Conservation (phyloP, 1,140 invertebrate species). For the Polypedilum vanderplanki region DNA sequence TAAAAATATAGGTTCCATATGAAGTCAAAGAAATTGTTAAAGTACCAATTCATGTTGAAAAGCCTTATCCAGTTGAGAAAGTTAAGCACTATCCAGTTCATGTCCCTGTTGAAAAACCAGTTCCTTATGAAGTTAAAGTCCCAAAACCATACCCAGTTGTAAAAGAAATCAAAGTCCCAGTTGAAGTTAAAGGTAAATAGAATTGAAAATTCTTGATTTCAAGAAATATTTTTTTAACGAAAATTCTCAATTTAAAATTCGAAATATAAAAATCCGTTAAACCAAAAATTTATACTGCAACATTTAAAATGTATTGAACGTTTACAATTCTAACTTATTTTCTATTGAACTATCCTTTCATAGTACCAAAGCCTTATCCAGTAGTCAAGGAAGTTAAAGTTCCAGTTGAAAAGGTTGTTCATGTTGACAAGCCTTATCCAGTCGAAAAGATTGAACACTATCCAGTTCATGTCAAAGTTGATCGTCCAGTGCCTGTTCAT, state of each 20-base stretch:
- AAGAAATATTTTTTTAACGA: no score
- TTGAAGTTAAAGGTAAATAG: constrained; percentile 47
- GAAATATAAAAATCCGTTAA: no score
- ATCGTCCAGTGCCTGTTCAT: constrained; percentile 44
- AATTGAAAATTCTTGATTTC: no score
- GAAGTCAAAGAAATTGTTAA: constrained; percentile 57
- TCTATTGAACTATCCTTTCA: no score
- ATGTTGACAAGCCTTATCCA: constrained; percentile 54
- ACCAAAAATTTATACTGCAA: no score
- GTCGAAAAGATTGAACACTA: constrained; percentile 51
- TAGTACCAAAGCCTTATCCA: constrained; percentile 51
- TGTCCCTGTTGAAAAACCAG: constrained; percentile 50
- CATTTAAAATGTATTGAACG: no score
- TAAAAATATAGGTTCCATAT: no score
- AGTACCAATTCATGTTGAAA: constrained; percentile 53
- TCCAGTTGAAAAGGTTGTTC: constrained; percentile 52
- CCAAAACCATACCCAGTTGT: constrained; percentile 60
- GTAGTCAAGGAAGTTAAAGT: constrained; percentile 52
- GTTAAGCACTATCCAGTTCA: constrained; percentile 45
- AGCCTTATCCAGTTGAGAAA: constrained; percentile 52
- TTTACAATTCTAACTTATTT: no score
- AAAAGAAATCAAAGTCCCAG: constrained; percentile 45
- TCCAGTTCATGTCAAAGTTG: constrained; percentile 39
- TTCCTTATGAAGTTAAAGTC: constrained; percentile 56
- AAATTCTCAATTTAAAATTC: no score